A percentile compares a stretch with the other conserved stretches of the same genome.
These are phyloP conservation scores for Megamerina dolium DNA, from an alignment of 2,888 invertebrate genomes.

Conservation along the genomic window DNA sequence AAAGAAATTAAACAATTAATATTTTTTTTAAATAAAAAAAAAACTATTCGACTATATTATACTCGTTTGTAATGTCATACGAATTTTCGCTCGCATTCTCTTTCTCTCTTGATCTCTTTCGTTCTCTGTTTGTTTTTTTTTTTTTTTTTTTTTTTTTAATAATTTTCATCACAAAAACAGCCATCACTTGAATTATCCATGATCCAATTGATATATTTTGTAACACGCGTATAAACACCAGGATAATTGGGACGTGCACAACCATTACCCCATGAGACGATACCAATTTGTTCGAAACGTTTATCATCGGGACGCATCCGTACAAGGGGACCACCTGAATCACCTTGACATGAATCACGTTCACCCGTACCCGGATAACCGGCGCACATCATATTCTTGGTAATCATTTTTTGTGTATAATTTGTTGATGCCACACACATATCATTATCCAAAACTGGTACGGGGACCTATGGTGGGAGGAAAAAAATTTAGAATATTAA, in stretches of 20 bases:
- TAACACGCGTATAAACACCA: conserved; percentile 78
- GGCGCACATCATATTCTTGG: conserved; percentile 68
- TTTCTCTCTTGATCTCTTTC: too few species aligned
- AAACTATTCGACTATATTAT: not conserved
- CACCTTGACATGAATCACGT: conserved; percentile 45
- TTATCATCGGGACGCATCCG: conserved; percentile 65
- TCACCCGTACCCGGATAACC: conserved; percentile 42
- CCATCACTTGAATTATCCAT: conserved; percentile 70
- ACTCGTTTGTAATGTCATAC: too few species aligned
- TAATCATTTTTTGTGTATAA: conserved; percentile 77
- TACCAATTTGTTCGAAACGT: conserved; percentile 75
- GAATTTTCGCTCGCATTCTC: too few species aligned
- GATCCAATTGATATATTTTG: conserved; percentile 79
- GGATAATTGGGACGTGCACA: conserved; percentile 80
- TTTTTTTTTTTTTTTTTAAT: conserved; percentile 16
- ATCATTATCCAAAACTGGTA: conserved; percentile 58
- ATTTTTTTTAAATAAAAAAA: not conserved
- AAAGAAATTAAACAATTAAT: too few species aligned
- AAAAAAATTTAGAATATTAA: too few species aligned
- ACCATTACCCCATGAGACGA: conserved; percentile 87
- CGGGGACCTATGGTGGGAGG: too few species aligned
- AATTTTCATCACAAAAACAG: conserved; percentile 66
- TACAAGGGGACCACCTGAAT: conserved; percentile 63
- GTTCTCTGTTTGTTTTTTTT: too few species aligned
- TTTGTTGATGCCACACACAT: conserved; percentile 67